These are phyloP conservation scores for Cephalopachus bancanus DNA, from an alignment of 2,797 vertebrate genomes.

Conservation along the genomic window DNA sequence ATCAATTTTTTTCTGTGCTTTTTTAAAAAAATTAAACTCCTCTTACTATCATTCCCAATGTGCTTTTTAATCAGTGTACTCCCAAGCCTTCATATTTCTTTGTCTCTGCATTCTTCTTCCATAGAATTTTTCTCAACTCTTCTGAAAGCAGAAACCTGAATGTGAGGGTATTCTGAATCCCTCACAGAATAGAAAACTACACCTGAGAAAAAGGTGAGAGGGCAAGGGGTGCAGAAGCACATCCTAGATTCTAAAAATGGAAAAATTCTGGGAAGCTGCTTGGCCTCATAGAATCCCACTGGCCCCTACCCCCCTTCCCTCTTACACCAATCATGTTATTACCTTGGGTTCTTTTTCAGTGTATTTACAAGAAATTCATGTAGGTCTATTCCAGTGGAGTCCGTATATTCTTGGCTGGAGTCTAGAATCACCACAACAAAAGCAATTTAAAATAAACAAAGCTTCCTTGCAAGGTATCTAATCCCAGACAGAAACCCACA, in stretches of 20 bases:
- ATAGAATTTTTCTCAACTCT: slow-evolving; percentile 56
- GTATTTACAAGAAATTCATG: slow-evolving; percentile 99
- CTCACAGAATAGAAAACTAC: slow-evolving; percentile 62
- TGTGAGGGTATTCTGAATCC: slow-evolving; percentile 28
- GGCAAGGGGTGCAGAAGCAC: neutral
- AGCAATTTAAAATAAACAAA: slow-evolving; percentile 78
- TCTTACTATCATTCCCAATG: neutral
- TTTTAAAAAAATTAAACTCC: neutral
- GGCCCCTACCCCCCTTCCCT: neutral
- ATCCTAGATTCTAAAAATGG: slow-evolving; percentile 57
- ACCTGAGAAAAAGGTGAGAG: slow-evolving; percentile 22
- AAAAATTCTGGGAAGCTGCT: slow-evolving; percentile 41
- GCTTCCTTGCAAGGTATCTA: slow-evolving; percentile 33
- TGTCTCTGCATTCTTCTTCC: slow-evolving; percentile 45
- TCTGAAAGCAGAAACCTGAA: slow-evolving; percentile 63
- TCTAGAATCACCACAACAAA: slow-evolving; percentile 90
- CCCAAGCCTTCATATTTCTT: slow-evolving; percentile 43
- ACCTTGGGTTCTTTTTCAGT: slow-evolving; percentile 99
- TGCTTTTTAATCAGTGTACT: slow-evolving; percentile 20
- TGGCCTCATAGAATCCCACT: neutral
- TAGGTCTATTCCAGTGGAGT: slow-evolving; percentile 99
- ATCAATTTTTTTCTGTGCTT: slow-evolving; percentile 18
- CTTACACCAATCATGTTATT: slow-evolving; percentile 77
- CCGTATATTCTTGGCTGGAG: slow-evolving; percentile 99
- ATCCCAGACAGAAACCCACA: slow-evolving; percentile 60